Evolutionary conservation across 2,888 invertebrate species (phyloP), one percentile per base, ranked within the genome.

Genomic region (Volucella inanis): DNA sequence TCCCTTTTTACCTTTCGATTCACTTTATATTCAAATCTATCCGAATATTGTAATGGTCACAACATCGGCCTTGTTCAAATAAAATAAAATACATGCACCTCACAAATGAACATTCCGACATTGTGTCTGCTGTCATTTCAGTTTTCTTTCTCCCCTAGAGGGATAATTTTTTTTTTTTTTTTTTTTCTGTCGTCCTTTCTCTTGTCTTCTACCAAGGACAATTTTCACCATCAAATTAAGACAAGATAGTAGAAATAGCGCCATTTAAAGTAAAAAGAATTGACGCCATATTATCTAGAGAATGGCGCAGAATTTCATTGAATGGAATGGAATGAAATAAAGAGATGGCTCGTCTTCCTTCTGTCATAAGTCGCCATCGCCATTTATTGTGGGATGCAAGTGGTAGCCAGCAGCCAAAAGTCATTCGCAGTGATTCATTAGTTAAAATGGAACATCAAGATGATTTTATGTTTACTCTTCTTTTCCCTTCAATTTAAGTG

Each of bases 61-160:
- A 22, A 31, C n/a, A 54, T 55, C 11, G 43, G 38, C 45, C 55
- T 9, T 18, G 38, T 55, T 57, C 57, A 50, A 57, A 39, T 57
- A 10, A n/a, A n/a, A n/a, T 14, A 41, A 39, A 41, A 38, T 49
- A 41, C 55, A 65, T 55, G 31, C 39, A 59, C 14, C 8, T 43
- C 43, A 68, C 31, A 45, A 55, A 54, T 43, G 22, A 39, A 55
- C 62, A 68, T 65, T 50, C 65, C 75, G 75, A 65, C 74, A 75
- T 49, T 14, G 22, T 65, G 74, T 65, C 57, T 75, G 57, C 45
- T 64, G 47, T 55, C 61, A 31, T 50, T 71, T 49, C 38, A 22
- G 12, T 15, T 15, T 54, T 54, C 31, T 18, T 9, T 15, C 38
- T 38, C 18, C 38, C 41, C 31, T 9, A 10, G 31, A 18, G 18